A percentile compares a stretch with the other conserved stretches of the same genome.
These are phyloP conservation scores for Microvelia longipes DNA, from an alignment of 1,140 invertebrate species.

Conservation along the genomic window DNA sequence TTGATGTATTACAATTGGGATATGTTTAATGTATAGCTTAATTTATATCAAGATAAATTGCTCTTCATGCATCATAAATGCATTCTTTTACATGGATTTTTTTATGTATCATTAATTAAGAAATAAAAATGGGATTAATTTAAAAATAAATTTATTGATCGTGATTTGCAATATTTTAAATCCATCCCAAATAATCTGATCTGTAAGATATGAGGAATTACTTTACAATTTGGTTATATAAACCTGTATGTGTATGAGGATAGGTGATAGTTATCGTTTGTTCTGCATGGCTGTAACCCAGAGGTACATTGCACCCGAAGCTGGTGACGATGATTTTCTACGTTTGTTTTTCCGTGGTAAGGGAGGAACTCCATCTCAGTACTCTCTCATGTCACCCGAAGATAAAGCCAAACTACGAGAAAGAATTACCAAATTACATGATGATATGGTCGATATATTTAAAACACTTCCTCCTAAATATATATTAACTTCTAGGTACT, in stretches of 20 bases:
- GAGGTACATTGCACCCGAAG: constrained; percentile 22
- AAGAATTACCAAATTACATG: constrained; percentile 29
- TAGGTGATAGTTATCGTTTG: constrained; percentile 23
- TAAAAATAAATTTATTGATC: no score
- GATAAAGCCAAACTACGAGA: constrained; percentile 27
- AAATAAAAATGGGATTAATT: no score
- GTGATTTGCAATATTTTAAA: no score
- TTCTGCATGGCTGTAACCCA: constrained; percentile 32
- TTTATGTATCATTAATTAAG: no score
- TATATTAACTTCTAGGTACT: constrained; percentile 35
- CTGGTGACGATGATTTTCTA: constrained; percentile 21
- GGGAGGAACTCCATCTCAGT: constrained; percentile 20
- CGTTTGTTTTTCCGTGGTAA: constrained; percentile 24
- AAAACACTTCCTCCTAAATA: constrained; percentile 31
- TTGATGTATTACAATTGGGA: no score
- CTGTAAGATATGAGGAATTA: no score
- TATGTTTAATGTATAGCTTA: no score
- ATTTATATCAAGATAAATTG: no score
- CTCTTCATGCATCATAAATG: no score
- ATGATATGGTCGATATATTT: constrained; percentile 29
- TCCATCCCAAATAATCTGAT: no score
- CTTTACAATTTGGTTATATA: no score
- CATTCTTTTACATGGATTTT: no score
- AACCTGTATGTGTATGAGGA: neutral
- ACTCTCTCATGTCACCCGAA: constrained; percentile 23